A percentile compares a stretch with the other conserved stretches of the same genome.
Conservation (phyloP, 2,113 vertebrate genomes). For the Trachemys scripta region DNA sequence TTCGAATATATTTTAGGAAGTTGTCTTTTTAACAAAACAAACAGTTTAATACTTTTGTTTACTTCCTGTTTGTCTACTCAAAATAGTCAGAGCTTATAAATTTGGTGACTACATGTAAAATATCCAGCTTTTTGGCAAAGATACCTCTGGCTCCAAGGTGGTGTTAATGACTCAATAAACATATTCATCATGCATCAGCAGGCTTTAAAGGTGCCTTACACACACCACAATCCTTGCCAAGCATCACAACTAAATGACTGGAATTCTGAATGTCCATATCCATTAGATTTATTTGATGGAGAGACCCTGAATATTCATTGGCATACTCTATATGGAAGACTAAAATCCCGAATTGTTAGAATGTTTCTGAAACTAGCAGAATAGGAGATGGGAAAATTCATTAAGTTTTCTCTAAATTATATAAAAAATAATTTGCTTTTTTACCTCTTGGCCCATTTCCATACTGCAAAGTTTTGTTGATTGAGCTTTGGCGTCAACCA, state of each 20-base stretch:
- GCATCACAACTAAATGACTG: conserved; percentile 65
- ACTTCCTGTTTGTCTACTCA: conserved; percentile 52
- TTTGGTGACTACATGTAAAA: conserved; percentile 12
- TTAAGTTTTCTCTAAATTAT: conserved; percentile 68
- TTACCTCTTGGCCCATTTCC: conserved; percentile 99
- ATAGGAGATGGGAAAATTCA: conserved; percentile 69
- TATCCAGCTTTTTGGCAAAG: not conserved
- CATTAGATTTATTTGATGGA: conserved; percentile 65
- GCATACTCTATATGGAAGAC: conserved; percentile 33
- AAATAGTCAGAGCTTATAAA: conserved; percentile 30
- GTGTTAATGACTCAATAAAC: conserved; percentile 67
- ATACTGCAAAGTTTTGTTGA: conserved; percentile 98
- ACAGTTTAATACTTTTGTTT: conserved; percentile 45
- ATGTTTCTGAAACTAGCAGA: conserved; percentile 68
- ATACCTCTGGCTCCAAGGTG: conserved; percentile 59
- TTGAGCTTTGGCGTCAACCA: conserved; percentile 99
- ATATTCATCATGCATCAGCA: conserved; percentile 52
- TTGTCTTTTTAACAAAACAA: not conserved
- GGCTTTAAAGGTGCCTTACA: conserved; percentile 62
- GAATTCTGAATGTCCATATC: conserved; percentile 48
- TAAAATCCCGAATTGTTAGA: conserved; percentile 67
- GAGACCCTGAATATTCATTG: conserved; percentile 64
- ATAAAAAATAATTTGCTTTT: conserved; percentile 58
- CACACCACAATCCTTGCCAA: conserved; percentile 54
- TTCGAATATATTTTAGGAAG: conserved; percentile 12